Base-by-base conservation (phyloP, 2,113 vertebrate genomes). In the Ia io region DNA sequence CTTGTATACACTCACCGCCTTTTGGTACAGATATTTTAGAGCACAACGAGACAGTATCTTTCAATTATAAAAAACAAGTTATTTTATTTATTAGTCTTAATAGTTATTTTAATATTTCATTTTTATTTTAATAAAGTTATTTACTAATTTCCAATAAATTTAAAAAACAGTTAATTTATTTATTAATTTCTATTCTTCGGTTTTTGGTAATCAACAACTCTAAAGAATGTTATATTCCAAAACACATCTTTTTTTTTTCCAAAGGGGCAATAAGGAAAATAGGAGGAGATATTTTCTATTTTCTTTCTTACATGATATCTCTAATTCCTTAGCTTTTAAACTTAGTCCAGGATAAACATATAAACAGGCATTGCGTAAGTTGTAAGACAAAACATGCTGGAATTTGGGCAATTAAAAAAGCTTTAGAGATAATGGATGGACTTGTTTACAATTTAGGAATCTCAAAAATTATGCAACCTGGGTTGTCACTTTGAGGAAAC, bases 271-370 rank as follows among this genome's bases (percentile, higher is more conserved):
- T 47, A 28, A 77, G 10, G 53, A 30, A 30, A n/a, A 67, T 61
- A 63, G 30, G 30, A 92, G 18, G 59, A 16, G 6, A 23, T 92
- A 28, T 61, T 87, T 95, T 91, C 25, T 51, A 0, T 94, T 76
- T 93, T 63, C 28, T 90, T 71, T 59, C 8, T 4, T 67, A 35
- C 1, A 28, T 49, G 32, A 5, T 84, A 61, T 25, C 18, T 88
- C 71, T 84, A n/a, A 77, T 70, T 80, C 28, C 51, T 59, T 92
- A 88, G 78, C 42, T 77, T 85, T 96, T 90, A 88, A 95, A 88
- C 20, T 90, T 95, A 76, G 22, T 42, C 83, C 40, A 70, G 23
- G 69, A 63, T 80, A 69, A 93, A 37, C 37, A 47, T 22, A 49
- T 78, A 82, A 70, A 35, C 5, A 84, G 86, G 20, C 13, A 49